These are phyloP conservation scores for Minunthozetes semirufus DNA, from an alignment of 2,888 invertebrate species.

Conservation along the genomic window DNA sequence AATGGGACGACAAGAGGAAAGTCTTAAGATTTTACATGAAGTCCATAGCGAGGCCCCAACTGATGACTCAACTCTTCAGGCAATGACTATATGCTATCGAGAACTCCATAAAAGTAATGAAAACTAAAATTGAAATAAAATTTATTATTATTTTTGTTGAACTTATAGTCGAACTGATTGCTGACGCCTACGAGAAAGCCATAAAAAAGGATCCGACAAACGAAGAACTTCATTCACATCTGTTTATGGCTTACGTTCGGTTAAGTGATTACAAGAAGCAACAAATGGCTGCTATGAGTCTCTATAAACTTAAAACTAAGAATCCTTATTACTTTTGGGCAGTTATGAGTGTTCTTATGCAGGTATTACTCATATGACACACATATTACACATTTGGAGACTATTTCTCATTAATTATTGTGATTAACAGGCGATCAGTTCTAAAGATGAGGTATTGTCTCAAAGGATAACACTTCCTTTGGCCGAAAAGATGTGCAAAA, in stretches of 20 bases:
- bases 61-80: constrained; percentile 89
- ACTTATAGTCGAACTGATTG: constrained; percentile 72
- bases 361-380: too few relatives aligned
- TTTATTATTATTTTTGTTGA: too few relatives aligned
- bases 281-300: constrained; percentile 75
- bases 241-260: constrained; percentile 93
- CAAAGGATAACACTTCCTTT: constrained; percentile 68
- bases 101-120: constrained; percentile 77
- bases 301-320: constrained; percentile 85
- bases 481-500: constrained; percentile 88
- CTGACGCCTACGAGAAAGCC: constrained; percentile 80
- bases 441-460: constrained; percentile 50
- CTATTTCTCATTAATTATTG: background rate
- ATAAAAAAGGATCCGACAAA: constrained; percentile 74
- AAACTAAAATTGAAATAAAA: background rate
- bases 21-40: constrained; percentile 64
- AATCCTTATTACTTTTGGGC: constrained; percentile 98
- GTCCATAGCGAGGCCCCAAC: constrained; percentile 67
- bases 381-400: background rate
- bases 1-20: constrained; percentile 74
- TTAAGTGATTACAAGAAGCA: constrained; percentile 82
- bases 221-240: constrained; percentile 84
- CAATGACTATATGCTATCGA: constrained; percentile 87
- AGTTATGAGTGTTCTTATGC: constrained; percentile 91
- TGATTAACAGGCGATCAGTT: constrained; percentile 37